Conservation (phyloP, 2,888 invertebrate species). For the Meloe dianella region DNA sequence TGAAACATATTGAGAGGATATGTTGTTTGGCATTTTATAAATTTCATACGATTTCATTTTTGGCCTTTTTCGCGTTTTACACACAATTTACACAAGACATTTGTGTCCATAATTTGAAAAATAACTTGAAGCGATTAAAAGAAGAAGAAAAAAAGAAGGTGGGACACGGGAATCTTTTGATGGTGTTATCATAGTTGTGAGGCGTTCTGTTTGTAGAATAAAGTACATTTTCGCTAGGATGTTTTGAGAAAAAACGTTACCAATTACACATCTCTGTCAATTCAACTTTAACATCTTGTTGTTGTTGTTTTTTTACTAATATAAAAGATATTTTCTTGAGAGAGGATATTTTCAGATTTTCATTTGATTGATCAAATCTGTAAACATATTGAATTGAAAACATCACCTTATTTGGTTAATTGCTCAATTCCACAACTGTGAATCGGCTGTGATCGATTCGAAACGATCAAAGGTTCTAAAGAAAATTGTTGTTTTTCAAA, state of each 20-base stretch:
- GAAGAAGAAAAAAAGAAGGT: neutral
- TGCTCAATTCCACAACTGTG: no score
- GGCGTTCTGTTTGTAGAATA: neutral
- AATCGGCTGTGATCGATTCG: no score
- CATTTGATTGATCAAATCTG: neutral
- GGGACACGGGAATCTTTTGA: neutral
- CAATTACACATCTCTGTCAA: neutral
- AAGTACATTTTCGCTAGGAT: neutral
- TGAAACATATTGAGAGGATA: neutral
- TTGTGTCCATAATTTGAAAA: neutral
- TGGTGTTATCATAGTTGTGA: neutral
- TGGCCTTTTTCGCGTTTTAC: no score
- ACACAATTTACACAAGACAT: neutral
- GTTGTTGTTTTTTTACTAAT: no score
- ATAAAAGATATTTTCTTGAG: neutral
- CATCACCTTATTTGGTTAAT: no score
- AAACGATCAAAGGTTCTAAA: no score
- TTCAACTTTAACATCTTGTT: neutral
- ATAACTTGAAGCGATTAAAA: neutral
- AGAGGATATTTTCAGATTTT: neutral
- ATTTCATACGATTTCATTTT: neutral
- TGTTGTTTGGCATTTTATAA: neutral
- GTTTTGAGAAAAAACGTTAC: neutral
- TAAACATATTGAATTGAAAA: neutral
- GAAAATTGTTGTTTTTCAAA: no score